Evolutionary conservation across 2,797 vertebrate species (phyloP), one percentile per base, ranked within the genome.

Genomic region (Characodon lateralis): DNA sequence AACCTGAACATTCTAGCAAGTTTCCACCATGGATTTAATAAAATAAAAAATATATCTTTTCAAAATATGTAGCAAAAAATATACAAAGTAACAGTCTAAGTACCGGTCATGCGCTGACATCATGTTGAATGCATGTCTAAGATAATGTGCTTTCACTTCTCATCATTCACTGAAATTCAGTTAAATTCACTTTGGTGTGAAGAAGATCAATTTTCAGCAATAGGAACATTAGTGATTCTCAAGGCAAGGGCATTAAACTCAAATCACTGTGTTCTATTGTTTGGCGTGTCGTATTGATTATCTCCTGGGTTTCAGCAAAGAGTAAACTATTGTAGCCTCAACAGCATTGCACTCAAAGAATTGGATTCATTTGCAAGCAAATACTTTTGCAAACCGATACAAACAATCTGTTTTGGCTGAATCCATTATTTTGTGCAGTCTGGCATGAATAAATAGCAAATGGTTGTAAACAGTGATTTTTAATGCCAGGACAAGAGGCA

Each of bases 271-370:
- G 93, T 95, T 95, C 93, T 93, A 92, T 91, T 87, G 77, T 95
- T 96, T 95, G 85, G 87, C 89, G 85, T 92, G 93, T 94, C 78
- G 1, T 96, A 97, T 96, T 93, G 96, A 97, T 96, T 96, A 93
- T 93, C 89, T 96, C 93, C 93, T 84, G 56, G 80, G 92, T 95
- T 97, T 95, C 94, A 94, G 86, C 87, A 66, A 73, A 84, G 89
- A 91, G 91, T 85, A 88, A 96, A 96, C 95, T 93, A 84, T 91
- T 94, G 89, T 87, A 83, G 91, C 92, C 95, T 94, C 92, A 89
- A 91, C 92, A 91, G 89, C 76, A 90, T 89, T 86, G 83, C 90
- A 90, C 87, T 85, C 83, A 80, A 89, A 90, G 78, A 92, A 87
- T 72, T 72, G 78, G 85, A 89, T 90, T 89, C 88, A 89, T 91